Percentiles rank a stretch among this genome's conserved stretches.
phyloP scores from a whole-genome alignment of 2,797 vertebrate species.

The Fundulus diaphanus region DNA sequence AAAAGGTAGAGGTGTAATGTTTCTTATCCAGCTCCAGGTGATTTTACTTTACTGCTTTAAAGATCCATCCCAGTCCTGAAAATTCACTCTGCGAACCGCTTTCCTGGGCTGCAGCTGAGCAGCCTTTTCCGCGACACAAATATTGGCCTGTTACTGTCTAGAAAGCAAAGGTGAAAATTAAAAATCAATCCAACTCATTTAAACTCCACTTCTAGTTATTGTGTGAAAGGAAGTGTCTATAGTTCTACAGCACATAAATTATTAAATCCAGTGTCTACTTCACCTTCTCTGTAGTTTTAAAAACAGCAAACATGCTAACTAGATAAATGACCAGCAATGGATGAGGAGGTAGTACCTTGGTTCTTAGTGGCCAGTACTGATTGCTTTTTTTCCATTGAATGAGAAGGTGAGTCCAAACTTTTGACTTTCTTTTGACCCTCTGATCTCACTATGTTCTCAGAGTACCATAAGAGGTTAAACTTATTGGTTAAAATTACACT shows the following conservation, averaged over 20 bases:
- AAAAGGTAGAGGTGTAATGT: slow-evolving; percentile 30
- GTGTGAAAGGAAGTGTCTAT: not conserved
- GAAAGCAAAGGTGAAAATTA: not conserved
- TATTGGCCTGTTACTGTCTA: not conserved
- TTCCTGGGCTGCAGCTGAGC: not conserved
- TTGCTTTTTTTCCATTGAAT: no score
- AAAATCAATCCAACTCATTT: not conserved
- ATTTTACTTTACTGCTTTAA: slow-evolving; percentile 2
- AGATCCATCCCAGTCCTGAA: not conserved
- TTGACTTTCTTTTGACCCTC: no score
- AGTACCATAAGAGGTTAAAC: no score
- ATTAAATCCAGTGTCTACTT: not conserved
- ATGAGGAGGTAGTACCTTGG: no score
- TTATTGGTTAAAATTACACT: no score
- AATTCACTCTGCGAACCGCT: not conserved
- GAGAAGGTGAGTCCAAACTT: no score
- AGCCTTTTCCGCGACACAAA: not conserved
- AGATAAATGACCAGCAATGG: no score
- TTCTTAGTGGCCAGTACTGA: not conserved
- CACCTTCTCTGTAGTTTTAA: not conserved
- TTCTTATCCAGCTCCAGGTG: slow-evolving; percentile 17
- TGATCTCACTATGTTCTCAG: no score
- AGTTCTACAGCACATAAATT: no score
- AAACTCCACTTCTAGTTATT: not conserved
- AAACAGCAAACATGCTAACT: not conserved